phyloP scores from a whole-genome alignment of 2,113 vertebrate genomes.

The Tachysurus vachellii region DNA sequence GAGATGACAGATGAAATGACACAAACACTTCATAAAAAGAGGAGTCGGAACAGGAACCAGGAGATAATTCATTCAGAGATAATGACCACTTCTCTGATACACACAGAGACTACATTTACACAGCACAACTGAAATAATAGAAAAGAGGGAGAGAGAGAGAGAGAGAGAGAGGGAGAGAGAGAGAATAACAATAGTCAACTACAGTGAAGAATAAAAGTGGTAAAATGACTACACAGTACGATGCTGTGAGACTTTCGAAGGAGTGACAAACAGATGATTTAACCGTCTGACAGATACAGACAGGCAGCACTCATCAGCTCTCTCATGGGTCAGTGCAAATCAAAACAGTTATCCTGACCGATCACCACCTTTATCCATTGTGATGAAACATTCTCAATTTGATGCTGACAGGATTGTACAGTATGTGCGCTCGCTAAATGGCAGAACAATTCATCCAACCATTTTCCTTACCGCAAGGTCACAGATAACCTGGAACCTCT shows the following conservation, averaged over 20 bases:
- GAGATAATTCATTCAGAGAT: conserved; percentile 2
- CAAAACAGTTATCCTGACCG: background rate
- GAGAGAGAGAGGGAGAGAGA: background rate
- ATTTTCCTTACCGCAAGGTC: no score
- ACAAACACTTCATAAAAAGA: background rate
- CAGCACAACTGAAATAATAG: background rate
- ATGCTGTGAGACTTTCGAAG: background rate
- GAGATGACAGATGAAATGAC: background rate
- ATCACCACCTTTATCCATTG: background rate
- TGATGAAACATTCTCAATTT: background rate
- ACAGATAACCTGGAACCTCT: no score
- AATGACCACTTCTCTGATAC: background rate
- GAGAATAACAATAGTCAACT: background rate
- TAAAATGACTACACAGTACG: background rate
- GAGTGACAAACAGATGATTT: background rate
- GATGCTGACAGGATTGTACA: background rate
- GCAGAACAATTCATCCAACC: background rate
- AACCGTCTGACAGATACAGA: background rate
- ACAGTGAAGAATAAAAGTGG: background rate
- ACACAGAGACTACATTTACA: background rate
- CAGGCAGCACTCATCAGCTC: background rate
- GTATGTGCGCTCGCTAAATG: background rate
- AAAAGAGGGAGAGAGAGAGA: background rate
- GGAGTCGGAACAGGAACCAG: background rate
- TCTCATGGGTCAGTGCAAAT: background rate